Conservation (phyloP, 2,888 invertebrate species). For the Agonum fuliginosum region DNA sequence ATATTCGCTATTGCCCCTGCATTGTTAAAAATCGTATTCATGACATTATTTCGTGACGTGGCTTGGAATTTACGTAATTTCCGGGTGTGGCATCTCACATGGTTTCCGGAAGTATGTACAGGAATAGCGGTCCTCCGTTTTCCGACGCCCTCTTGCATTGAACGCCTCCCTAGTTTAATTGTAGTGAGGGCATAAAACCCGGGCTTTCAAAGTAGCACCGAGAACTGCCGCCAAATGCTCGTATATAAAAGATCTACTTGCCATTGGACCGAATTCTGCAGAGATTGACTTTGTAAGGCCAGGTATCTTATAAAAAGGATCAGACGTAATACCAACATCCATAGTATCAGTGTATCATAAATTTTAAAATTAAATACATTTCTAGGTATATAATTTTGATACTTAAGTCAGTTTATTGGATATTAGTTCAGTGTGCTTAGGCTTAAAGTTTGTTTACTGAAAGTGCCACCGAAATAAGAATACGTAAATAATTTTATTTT, state of each 20-base stretch:
- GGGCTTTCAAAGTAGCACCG: constrained; percentile 37
- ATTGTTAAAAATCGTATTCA: constrained; percentile 15
- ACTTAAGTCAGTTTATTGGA: background rate
- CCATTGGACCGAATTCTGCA: background rate
- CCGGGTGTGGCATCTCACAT: constrained; percentile 25
- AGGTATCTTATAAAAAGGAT: background rate
- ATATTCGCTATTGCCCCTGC: background rate
- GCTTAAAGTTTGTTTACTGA: background rate
- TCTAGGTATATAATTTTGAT: no score
- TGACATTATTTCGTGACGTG: constrained; percentile 18
- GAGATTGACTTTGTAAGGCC: background rate
- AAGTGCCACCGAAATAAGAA: background rate
- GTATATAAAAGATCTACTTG: constrained; percentile 42
- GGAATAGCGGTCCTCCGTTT: constrained; percentile 6
- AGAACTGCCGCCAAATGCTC: constrained; percentile 39
- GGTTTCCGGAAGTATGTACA: constrained; percentile 33
- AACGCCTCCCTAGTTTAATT: constrained; percentile 53
- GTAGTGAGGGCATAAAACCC: constrained; percentile 55
- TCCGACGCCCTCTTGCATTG: constrained; percentile 13
- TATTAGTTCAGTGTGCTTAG: background rate
- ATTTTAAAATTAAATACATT: background rate
- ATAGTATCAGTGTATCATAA: background rate
- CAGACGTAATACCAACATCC: no score
- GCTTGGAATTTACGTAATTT: constrained; percentile 23
- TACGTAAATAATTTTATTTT: no score